A percentile compares a stretch with the other conserved stretches of the same genome.
Conservation (phyloP, 2,113 vertebrate genomes). For the Amphiprion percula region DNA sequence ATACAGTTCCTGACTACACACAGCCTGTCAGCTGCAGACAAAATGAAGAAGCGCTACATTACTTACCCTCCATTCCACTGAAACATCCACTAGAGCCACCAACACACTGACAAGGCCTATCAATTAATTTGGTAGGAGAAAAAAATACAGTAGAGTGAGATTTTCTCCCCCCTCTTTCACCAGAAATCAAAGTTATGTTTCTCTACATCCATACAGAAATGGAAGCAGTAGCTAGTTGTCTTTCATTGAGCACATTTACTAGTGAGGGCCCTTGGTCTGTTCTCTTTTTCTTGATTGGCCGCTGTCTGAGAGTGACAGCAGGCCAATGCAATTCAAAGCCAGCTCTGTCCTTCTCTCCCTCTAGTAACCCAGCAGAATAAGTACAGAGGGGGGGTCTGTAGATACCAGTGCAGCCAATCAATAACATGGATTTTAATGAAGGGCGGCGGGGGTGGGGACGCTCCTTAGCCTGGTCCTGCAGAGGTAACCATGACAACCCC, state of each 20-base stretch:
- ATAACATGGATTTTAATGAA: slow-evolving; percentile 65
- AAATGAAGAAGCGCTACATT: slow-evolving; percentile 4
- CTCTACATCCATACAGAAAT: slow-evolving; percentile 7
- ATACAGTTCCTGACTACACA: slow-evolving; percentile 18
- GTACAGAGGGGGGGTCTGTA: slow-evolving; percentile 2
- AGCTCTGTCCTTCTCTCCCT: slow-evolving; percentile 20
- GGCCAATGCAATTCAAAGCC: slow-evolving; percentile 21
- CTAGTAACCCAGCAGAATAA: slow-evolving; percentile 50
- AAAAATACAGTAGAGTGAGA: too few relatives aligned
- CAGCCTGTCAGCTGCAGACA: slow-evolving; percentile 13
- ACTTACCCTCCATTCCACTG: slow-evolving; percentile 64
- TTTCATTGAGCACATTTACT: slow-evolving; percentile 30
- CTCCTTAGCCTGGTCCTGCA: slow-evolving; percentile 54
- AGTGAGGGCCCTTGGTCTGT: background rate
- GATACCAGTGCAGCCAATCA: slow-evolving; percentile 60
- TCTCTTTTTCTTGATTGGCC: slow-evolving; percentile 35
- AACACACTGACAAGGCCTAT: background rate
- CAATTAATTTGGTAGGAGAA: background rate
- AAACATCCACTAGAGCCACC: slow-evolving; percentile 7
- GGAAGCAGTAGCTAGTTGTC: slow-evolving; percentile 17
- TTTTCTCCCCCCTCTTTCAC: too few relatives aligned
- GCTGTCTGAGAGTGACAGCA: slow-evolving; percentile 39
- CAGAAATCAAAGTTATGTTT: background rate
- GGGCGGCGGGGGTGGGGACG: slow-evolving; percentile 19
- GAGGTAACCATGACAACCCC: slow-evolving; percentile 78